These are phyloP conservation scores for Phyllopteryx taeniolatus DNA, from an alignment of 2,113 vertebrate genomes.

Conservation along the genomic window DNA sequence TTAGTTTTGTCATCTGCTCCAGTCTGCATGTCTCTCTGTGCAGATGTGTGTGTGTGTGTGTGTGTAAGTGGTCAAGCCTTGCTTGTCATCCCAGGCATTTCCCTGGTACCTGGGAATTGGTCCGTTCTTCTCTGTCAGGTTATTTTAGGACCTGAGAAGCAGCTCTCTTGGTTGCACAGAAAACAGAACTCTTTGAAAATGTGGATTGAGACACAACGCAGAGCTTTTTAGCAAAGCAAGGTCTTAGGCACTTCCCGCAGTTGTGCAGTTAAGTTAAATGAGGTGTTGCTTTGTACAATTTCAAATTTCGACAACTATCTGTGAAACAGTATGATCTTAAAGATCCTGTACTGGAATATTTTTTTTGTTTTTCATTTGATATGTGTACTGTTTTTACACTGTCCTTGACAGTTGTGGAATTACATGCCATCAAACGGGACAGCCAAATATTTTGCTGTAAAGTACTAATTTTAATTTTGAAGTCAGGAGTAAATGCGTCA, in stretches of 20 bases:
- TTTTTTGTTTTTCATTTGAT: too few relatives aligned
- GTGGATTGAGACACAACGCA: conserved; percentile 12
- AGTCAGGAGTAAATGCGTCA: too few relatives aligned
- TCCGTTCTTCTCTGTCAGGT: conserved; percentile 23
- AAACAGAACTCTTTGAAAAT: conserved; percentile 27
- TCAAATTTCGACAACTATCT: too few relatives aligned
- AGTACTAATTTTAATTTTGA: too few relatives aligned
- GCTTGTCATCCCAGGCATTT: conserved; percentile 58
- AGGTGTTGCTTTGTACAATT: too few relatives aligned
- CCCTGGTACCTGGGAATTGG: conserved; percentile 65
- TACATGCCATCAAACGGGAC: too few relatives aligned
- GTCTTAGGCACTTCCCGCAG: background rate
- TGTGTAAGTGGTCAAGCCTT: conserved; percentile 19
- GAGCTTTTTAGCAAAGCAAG: background rate
- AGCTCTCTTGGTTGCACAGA: conserved; percentile 45
- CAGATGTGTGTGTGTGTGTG: conserved; percentile 3
- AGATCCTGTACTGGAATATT: too few relatives aligned
- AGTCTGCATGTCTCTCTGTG: background rate
- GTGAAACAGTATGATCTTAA: too few relatives aligned
- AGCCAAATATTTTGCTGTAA: too few relatives aligned
- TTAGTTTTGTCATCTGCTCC: background rate
- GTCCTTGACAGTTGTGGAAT: too few relatives aligned
- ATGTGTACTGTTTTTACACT: too few relatives aligned
- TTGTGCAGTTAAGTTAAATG: background rate
- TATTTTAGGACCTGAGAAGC: conserved; percentile 60